These are phyloP conservation scores for Cheiracanthium punctorium DNA, from an alignment of 2,888 invertebrate species.

Conservation along the genomic window DNA sequence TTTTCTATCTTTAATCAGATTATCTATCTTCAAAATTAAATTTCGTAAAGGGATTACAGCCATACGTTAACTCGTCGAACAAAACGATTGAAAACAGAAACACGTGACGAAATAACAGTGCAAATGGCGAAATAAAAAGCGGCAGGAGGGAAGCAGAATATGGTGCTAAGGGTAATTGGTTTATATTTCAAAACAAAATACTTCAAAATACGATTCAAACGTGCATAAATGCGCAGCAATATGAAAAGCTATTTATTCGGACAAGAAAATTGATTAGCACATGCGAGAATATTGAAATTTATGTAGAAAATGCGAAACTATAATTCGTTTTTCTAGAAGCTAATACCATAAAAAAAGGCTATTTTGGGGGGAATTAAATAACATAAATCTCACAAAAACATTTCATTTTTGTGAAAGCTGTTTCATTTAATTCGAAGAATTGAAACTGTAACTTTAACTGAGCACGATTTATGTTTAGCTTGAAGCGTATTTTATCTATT, in stretches of 20 bases:
- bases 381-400: not conserved
- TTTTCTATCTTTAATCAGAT: too few species aligned
- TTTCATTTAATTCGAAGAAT: not conserved
- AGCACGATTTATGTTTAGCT: not conserved
- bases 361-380: not conserved
- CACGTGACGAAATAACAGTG: too few species aligned
- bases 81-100: too few species aligned
- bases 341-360: not conserved
- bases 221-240: too few species aligned
- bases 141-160: too few species aligned
- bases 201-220: too few species aligned
- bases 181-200: too few species aligned
- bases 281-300: not conserved
- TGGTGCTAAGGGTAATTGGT: too few species aligned
- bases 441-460: not conserved
- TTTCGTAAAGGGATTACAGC: too few species aligned
- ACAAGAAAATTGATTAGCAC: not conserved
- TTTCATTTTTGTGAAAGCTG: not conserved
- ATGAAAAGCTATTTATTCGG: not conserved
- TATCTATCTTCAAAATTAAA: too few species aligned
- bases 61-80: too few species aligned
- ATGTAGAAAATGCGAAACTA: not conserved
- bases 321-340: not conserved
- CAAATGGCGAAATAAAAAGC: too few species aligned
- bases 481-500: not conserved